phyloP scores from a whole-genome alignment of 2,888 invertebrate genomes.

The Allophyes oxyacanthae region DNA sequence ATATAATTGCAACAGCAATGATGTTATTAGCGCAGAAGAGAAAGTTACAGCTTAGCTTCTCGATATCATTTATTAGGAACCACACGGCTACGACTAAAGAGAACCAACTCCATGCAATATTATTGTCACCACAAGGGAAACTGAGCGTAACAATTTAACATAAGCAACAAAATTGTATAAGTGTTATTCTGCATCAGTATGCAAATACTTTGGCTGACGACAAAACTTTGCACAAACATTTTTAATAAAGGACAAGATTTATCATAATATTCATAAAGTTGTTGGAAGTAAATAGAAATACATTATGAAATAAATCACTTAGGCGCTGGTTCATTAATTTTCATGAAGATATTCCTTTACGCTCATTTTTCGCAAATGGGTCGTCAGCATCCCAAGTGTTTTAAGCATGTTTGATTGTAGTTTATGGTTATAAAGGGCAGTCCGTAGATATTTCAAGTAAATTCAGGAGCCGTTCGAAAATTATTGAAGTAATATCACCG shows the following conservation, averaged over 20 bases:
- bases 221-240: constrained; percentile 45
- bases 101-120: no score
- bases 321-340: constrained; percentile 47
- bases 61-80: no score
- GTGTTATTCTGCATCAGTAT: constrained; percentile 37
- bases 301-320: constrained; percentile 49
- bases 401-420: constrained; percentile 12
- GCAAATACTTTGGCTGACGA: constrained; percentile 44
- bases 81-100: neutral
- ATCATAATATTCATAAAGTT: constrained; percentile 57
- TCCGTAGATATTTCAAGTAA: neutral
- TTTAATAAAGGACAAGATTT: constrained; percentile 55
- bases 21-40: no score
- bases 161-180: constrained; percentile 39
- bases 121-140: neutral
- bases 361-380: constrained; percentile 35
- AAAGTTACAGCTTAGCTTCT: no score
- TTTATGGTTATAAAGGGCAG: neutral
- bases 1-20: no score
- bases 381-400: constrained; percentile 10
- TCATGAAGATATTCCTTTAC: constrained; percentile 36
- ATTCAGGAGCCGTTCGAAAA: neutral
- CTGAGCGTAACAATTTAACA: constrained; percentile 9
- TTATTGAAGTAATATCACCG: no score
- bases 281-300: constrained; percentile 52